Evolutionary conservation across 2,888 invertebrate genomes (phyloP).

Genomic region (Phengaris alcon): DNA sequence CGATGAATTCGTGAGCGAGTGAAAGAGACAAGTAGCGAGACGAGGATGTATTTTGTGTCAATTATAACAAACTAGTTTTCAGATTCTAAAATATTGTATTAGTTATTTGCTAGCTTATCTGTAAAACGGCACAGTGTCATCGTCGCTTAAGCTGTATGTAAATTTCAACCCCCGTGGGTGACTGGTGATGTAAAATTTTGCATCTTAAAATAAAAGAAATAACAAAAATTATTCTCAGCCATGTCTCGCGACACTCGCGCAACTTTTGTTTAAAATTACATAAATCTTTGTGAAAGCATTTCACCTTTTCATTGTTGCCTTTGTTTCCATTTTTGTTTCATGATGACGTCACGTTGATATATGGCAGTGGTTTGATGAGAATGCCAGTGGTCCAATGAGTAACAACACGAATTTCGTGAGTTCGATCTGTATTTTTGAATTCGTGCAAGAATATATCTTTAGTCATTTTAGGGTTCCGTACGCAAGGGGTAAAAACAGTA

Average conservation of each 20-base stretch:
- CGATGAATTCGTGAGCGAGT: too few species aligned
- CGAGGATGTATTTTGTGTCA: too few species aligned
- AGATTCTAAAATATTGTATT: too few species aligned
- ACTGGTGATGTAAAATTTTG: constrained; percentile 22
- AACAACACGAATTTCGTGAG: too few species aligned
- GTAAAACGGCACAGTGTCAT: not conserved
- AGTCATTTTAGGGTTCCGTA: too few species aligned
- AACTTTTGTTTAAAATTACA: constrained; percentile 27
- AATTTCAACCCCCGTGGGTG: constrained; percentile 22
- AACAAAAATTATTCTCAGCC: constrained; percentile 19
- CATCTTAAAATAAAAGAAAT: constrained; percentile 23
- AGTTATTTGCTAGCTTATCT: not conserved
- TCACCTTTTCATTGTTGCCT: constrained; percentile 8
- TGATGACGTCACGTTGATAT: not conserved
- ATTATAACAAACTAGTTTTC: too few species aligned
- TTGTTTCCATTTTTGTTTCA: constrained; percentile 16
- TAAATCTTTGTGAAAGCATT: constrained; percentile 6
- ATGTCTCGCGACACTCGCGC: not conserved
- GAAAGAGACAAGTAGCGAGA: too few species aligned
- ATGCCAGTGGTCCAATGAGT: too few species aligned
- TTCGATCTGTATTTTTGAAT: too few species aligned
- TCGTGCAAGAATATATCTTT: too few species aligned
- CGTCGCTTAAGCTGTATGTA: not conserved
- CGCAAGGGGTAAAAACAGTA: too few species aligned
- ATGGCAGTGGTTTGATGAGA: not conserved